Base-by-base conservation (phyloP, 2,113 vertebrate species). In the Tyrannus savana region DNA sequence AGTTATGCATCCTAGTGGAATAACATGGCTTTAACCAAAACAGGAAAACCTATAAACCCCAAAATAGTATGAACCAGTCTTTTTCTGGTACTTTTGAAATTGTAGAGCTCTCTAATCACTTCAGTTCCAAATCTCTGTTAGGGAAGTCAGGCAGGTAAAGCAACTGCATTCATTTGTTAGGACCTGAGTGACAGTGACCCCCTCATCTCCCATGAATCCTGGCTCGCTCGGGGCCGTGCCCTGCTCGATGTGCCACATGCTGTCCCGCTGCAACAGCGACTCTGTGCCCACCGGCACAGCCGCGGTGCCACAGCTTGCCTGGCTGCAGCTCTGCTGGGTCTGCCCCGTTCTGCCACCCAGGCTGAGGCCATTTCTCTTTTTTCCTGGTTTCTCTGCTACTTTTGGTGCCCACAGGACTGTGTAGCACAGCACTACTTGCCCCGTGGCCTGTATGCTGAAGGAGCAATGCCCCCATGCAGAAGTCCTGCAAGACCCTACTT, bases 261-360 rank as follows among this genome's bases (percentile, higher is more conserved):
- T 0, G 13, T 58, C 17, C 30, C 0, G 0, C 41, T 42, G 62
- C 50, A 33, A 8, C 1, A 37, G 39, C 4, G 5, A 37, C 59
- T 47, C 50, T 47, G 50, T 17, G 42, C 58, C 72, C 2, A 0
- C 39, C 3, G 10, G 19, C 6, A 3, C 22, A 25, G 63, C 73
- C 19, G 1, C 13, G 15, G 41, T 1, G 7, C 19, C 3, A 13
- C 42, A 37, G 17, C n/a, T 90, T 3, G 0, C 28, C 46, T 27
- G 56, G 25, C 47, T 79, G 41, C 28, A 33, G 67, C 58, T 58
- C 58, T 64, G n/a, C 90, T 5, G 0, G 14, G 6, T 37, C 74
- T 46, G 44, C 30, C 79, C 47, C 7, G 0, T 41, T 55, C 62
- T 68, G 60, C 37, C 49, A n/a, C 68, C 35, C 63, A 46, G 58